phyloP scores from a whole-genome alignment of 92 coral and sea anemone genomes.

The Palythoa grandis region DNA sequence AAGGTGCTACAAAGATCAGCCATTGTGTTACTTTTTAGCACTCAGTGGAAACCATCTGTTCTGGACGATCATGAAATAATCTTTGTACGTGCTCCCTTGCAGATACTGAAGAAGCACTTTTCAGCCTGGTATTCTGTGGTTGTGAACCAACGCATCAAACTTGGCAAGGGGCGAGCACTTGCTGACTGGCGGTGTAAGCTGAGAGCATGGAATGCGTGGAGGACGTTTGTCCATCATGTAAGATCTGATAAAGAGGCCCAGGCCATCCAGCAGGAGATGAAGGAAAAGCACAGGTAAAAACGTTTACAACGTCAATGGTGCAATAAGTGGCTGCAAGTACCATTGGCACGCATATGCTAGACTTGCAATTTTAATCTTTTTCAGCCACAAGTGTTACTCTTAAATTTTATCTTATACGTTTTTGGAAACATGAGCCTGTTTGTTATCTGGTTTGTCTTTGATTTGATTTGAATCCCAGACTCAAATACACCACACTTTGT shows the following conservation, averaged over 20 bases:
- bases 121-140: constrained; percentile 98
- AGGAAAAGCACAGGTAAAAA: constrained; percentile 88
- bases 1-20: too few species aligned
- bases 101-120: constrained; percentile 82
- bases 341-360: not conserved
- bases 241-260: constrained; percentile 88
- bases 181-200: constrained; percentile 94
- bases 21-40: too few species aligned
- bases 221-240: constrained; percentile 83
- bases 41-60: not conserved
- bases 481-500: too few species aligned
- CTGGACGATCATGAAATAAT: too few species aligned
- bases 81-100: not conserved
- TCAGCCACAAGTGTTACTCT: too few species aligned
- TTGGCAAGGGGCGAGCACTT: constrained; percentile 94
- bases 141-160: constrained; percentile 83
- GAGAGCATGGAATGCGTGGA: constrained; percentile 98
- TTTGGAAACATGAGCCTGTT: too few species aligned
- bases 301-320: not conserved
- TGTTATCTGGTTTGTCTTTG: too few species aligned
- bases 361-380: too few species aligned
- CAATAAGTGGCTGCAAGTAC: not conserved
- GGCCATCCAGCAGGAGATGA: constrained; percentile 88
- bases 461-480: too few species aligned
- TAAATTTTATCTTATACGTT: too few species aligned